phyloP scores from a whole-genome alignment of 2,888 invertebrate species.

The Ametastegia equiseti region DNA sequence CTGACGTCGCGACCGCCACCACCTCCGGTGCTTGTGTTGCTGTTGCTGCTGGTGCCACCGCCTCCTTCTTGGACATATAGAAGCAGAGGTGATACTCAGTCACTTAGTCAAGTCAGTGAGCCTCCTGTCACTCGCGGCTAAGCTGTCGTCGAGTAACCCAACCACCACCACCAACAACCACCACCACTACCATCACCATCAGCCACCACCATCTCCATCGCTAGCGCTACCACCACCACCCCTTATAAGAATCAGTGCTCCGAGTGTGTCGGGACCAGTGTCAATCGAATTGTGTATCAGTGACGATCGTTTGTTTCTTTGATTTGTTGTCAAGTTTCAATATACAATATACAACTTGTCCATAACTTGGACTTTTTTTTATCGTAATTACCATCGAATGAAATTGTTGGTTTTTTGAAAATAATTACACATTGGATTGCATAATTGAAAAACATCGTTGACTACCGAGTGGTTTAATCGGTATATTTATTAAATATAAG shows the following conservation, averaged over 20 bases:
- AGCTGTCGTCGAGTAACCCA: slow-evolving; percentile 33
- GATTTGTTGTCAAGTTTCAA: background rate
- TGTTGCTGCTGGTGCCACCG: background rate
- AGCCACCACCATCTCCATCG: slow-evolving; percentile 50
- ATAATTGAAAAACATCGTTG: no score
- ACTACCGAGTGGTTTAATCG: background rate
- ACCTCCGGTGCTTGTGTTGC: slow-evolving; percentile 2
- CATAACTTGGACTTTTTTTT: background rate
- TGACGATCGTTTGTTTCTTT: slow-evolving; percentile 59
- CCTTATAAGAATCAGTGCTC: slow-evolving; percentile 73
- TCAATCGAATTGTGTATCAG: slow-evolving; percentile 70
- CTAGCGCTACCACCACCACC: slow-evolving; percentile 58
- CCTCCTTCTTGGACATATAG: slow-evolving; percentile 39
- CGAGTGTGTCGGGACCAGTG: slow-evolving; percentile 71
- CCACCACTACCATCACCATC: background rate
- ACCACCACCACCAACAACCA: slow-evolving; percentile 23
- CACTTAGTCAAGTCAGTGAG: slow-evolving; percentile 66
- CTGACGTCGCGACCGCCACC: background rate
- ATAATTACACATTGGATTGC: no score
- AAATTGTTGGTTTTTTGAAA: no score
- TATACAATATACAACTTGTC: background rate
- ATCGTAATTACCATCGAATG: no score
- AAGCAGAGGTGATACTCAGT: slow-evolving; percentile 43
- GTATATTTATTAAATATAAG: background rate
- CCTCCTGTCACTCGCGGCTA: slow-evolving; percentile 69